A percentile compares a stretch with the other conserved stretches of the same genome.
Evolutionary conservation across 2,797 vertebrate species (phyloP).

Genomic region (Notolepis coatsorum): DNA sequence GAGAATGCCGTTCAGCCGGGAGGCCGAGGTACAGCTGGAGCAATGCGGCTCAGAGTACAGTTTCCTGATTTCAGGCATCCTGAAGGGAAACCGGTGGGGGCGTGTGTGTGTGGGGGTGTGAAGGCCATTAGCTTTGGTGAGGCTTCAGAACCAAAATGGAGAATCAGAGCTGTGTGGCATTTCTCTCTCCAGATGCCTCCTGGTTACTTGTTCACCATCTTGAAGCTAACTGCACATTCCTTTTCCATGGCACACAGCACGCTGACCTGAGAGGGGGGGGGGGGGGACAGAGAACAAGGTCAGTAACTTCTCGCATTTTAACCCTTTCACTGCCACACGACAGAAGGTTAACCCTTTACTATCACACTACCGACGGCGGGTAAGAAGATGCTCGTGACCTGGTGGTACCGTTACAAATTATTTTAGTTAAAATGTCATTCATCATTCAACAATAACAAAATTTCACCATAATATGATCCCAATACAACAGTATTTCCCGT

Average conservation of each 20-base stretch:
- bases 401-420: too few species aligned
- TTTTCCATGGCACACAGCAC: slow-evolving; percentile 88
- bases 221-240: slow-evolving; percentile 86
- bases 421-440: too few species aligned
- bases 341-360: too few species aligned
- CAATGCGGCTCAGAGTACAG: slow-evolving; percentile 80
- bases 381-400: too few species aligned
- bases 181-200: slow-evolving; percentile 71
- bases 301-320: too few species aligned
- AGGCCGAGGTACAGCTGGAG: slow-evolving; percentile 69
- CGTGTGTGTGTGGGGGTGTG: slow-evolving; percentile 75
- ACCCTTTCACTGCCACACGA: too few species aligned
- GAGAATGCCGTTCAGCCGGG: slow-evolving; percentile 80
- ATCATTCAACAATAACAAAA: too few species aligned
- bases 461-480: too few species aligned
- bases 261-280: slow-evolving; percentile 81
- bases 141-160: slow-evolving; percentile 83
- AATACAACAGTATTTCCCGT: too few species aligned
- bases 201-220: slow-evolving; percentile 82
- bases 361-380: too few species aligned
- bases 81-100: slow-evolving; percentile 78
- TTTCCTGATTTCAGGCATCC: slow-evolving; percentile 52
- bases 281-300: too few species aligned
- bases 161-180: slow-evolving; percentile 74
- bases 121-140: slow-evolving; percentile 90